Percentiles rank a stretch among this genome's conserved stretches.
Evolutionary conservation across 2,797 vertebrate genomes (phyloP).

Genomic region (Arctocebus calabarensis): DNA sequence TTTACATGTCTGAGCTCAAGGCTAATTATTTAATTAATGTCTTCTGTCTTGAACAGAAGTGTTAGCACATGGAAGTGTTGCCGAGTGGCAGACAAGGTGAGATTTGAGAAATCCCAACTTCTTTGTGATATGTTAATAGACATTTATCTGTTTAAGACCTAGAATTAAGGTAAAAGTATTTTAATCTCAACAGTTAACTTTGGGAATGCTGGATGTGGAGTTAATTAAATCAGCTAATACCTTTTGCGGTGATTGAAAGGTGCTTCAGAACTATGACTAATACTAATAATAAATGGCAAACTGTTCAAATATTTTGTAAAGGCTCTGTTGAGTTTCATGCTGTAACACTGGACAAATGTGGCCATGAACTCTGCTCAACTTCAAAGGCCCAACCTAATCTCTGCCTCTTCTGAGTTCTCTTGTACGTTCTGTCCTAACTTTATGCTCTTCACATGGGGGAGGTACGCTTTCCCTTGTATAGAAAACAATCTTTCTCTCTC

Average conservation of each 20-base stretch:
- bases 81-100: conserved; percentile 67
- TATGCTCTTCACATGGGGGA: not conserved
- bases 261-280: not conserved
- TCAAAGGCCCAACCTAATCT: not conserved
- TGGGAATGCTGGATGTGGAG: not conserved
- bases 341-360: not conserved
- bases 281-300: not conserved
- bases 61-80: conserved; percentile 70
- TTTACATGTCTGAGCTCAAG: conserved; percentile 80
- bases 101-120: conserved; percentile 67
- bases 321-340: not conserved
- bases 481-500: not conserved
- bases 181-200: conserved; percentile 49
- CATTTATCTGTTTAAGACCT: conserved; percentile 46
- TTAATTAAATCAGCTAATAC: conserved; percentile 19
- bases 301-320: conserved; percentile 9
- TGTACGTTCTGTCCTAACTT: not conserved
- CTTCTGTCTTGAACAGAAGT: conserved; percentile 77
- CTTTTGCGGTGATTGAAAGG: conserved; percentile 3
- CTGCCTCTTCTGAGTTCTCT: not conserved
- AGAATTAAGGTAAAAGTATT: conserved; percentile 1
- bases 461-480: not conserved
- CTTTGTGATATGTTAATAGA: conserved; percentile 44
- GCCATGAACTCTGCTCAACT: not conserved
- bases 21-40: conserved; percentile 84